phyloP scores from a whole-genome alignment of 2,888 invertebrate genomes.

The Entomobrya multifasciata region DNA sequence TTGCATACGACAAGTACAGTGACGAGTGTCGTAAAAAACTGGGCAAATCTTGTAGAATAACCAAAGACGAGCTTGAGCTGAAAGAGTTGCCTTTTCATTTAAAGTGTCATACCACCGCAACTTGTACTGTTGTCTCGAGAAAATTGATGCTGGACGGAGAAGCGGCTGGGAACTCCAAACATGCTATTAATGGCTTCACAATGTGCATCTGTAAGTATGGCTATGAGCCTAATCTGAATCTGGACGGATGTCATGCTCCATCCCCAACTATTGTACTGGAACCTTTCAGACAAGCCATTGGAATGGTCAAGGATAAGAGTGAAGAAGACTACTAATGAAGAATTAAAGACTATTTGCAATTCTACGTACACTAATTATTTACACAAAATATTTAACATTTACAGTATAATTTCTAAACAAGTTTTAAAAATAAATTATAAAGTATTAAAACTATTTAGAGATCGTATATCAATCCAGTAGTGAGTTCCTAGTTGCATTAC shows the following conservation, averaged over 20 bases:
- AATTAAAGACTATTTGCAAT: not conserved
- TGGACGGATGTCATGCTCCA: slow-evolving; percentile 55
- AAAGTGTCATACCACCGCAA: slow-evolving; percentile 70
- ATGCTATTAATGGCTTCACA: slow-evolving; percentile 32
- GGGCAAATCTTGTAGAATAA: slow-evolving; percentile 64
- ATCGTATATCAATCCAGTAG: too few relatives aligned
- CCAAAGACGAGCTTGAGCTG: slow-evolving; percentile 23
- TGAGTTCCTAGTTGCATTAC: too few relatives aligned
- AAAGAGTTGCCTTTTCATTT: slow-evolving; percentile 63
- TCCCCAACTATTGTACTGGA: slow-evolving; percentile 13
- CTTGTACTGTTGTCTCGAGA: slow-evolving; percentile 46
- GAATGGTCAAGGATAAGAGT: not conserved
- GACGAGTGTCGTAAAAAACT: slow-evolving; percentile 72
- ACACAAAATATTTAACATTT: not conserved
- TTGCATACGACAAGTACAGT: slow-evolving; percentile 65
- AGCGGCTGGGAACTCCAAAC: slow-evolving; percentile 24
- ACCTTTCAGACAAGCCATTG: not conserved
- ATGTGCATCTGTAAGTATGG: slow-evolving; percentile 70
- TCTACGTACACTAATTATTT: not conserved
- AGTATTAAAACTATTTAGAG: too few relatives aligned
- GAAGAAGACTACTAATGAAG: not conserved
- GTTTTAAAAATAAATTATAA: too few relatives aligned
- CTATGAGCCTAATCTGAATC: slow-evolving; percentile 35
- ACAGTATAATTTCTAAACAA: too few relatives aligned
- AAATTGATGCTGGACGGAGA: slow-evolving; percentile 21